phyloP scores from a whole-genome alignment of 1,140 invertebrate species.

The Ceratosolen solmsi region DNA sequence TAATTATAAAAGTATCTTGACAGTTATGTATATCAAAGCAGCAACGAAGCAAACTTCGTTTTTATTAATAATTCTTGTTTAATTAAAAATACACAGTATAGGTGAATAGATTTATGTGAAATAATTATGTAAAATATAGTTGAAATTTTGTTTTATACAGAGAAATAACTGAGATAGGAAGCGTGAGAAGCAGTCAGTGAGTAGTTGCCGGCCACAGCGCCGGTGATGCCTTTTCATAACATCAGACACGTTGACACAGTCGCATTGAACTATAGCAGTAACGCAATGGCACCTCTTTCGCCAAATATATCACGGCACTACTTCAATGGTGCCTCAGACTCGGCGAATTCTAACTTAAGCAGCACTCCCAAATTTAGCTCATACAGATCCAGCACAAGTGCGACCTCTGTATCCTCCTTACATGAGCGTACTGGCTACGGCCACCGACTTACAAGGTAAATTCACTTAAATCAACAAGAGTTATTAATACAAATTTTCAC shows the following conservation, averaged over 20 bases:
- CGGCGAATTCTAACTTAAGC: neutral
- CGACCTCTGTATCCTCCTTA: neutral
- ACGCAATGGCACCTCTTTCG: constrained; percentile 67
- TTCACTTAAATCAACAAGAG: neutral
- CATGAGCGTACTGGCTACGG: neutral
- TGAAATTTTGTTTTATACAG: neutral
- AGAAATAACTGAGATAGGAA: neutral
- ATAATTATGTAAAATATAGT: no score
- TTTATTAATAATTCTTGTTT: no score
- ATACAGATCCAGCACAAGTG: neutral
- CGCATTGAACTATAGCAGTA: constrained; percentile 67
- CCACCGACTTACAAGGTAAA: neutral
- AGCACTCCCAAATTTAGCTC: neutral
- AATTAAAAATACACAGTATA: no score
- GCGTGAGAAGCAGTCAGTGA: neutral
- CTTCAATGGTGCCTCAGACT: neutral
- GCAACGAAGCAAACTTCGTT: no score
- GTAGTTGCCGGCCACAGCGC: neutral
- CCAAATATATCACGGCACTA: constrained; percentile 60
- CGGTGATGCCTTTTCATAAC: constrained; percentile 68
- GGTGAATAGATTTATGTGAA: no score
- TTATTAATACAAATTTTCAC: no score
- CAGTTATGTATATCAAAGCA: no score
- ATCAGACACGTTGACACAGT: constrained; percentile 67
- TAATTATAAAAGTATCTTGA: no score